Evolutionary conservation across 1,140 invertebrate species (phyloP).

Genomic region (Glomeris maerens): DNA sequence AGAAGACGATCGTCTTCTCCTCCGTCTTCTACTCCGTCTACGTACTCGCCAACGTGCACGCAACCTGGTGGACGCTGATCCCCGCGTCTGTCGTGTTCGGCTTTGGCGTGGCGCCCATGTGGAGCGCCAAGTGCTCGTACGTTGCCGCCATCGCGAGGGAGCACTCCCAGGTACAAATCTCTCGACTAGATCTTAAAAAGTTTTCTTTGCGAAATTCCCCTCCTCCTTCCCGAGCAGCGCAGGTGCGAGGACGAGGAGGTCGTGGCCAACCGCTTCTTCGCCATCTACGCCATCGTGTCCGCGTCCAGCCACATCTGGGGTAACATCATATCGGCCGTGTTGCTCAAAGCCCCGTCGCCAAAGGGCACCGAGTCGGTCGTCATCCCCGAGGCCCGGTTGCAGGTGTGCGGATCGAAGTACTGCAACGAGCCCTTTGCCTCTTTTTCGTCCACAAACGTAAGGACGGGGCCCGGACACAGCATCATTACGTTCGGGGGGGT

Average conservation of each 20-base stretch:
- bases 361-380: too few species aligned
- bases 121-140: slow-evolving; percentile 38
- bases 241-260: not conserved
- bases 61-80: slow-evolving; percentile 23
- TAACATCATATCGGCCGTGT: slow-evolving; percentile 16
- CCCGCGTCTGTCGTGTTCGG: slow-evolving; percentile 33
- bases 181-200: too few species aligned
- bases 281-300: slow-evolving; percentile 12
- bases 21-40: slow-evolving; percentile 30
- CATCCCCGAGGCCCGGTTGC: too few species aligned
- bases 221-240: too few species aligned
- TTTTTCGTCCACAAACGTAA: too few species aligned
- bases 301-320: slow-evolving; percentile 10
- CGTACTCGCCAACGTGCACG: slow-evolving; percentile 31
- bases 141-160: slow-evolving; percentile 29
- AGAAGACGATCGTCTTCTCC: slow-evolving; percentile 29
- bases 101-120: slow-evolving; percentile 34
- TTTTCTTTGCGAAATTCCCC: too few species aligned
- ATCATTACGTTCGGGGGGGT: too few species aligned
- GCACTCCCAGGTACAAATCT: too few species aligned
- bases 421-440: too few species aligned
- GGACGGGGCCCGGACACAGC: too few species aligned
- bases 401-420: not conserved
- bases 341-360: too few species aligned
- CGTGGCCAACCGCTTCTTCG: slow-evolving; percentile 15